Conservation (phyloP, 2,888 invertebrate species). For the Latrodectus elegans region DNA sequence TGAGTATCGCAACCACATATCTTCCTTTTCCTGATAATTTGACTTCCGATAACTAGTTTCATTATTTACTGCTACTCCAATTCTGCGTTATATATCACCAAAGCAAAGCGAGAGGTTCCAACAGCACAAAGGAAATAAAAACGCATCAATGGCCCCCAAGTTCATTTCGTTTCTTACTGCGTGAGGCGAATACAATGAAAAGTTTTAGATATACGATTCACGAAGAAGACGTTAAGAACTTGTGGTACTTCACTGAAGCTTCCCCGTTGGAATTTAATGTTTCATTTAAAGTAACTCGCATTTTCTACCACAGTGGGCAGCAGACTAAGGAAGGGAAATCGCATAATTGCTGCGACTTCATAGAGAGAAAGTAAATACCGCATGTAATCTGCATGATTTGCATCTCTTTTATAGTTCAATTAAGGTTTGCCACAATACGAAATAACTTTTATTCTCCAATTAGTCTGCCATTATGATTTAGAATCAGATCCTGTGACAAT, state of each 20-base stretch:
- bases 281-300: constrained; percentile 29
- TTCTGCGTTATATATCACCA: not conserved
- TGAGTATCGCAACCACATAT: not conserved
- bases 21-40: constrained; percentile 2
- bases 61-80: not conserved
- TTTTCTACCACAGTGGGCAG: not conserved
- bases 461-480: no score
- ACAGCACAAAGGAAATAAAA: constrained; percentile 18
- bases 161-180: constrained; percentile 34
- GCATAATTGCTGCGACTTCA: constrained; percentile 28
- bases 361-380: not conserved
- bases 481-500: no score
- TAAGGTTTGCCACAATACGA: not conserved
- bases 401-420: constrained; percentile 23
- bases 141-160: constrained; percentile 16
- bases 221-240: constrained; percentile 37
- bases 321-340: not conserved
- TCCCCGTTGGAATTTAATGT: constrained; percentile 49
- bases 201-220: constrained; percentile 35
- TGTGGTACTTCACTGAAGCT: constrained; percentile 16
- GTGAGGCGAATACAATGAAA: constrained; percentile 56
- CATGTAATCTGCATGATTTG: constrained; percentile 24
- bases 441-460: no score
- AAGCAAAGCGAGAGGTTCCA: not conserved
- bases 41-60: constrained; percentile 2